Conservation (phyloP, 2,113 vertebrate genomes). For the Salminus brasiliensis region DNA sequence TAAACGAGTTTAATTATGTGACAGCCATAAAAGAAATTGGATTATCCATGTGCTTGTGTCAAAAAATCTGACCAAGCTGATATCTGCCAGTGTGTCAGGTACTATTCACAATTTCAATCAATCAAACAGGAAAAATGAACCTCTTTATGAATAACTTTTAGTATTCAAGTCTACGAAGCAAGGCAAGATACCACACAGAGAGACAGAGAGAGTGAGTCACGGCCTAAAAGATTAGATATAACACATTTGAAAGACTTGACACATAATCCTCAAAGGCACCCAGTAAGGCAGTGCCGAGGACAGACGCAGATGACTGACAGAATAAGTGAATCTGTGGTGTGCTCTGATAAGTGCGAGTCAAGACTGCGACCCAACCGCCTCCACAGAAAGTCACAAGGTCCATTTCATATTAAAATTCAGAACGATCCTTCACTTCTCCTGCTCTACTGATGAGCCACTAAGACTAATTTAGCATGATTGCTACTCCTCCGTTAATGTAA, state of each 20-base stretch:
- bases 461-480: slow-evolving; percentile 51
- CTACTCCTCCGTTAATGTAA: slow-evolving; percentile 51
- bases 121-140: no score
- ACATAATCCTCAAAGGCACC: background rate
- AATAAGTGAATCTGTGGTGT: slow-evolving; percentile 11
- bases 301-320: background rate
- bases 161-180: background rate
- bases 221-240: slow-evolving; percentile 2
- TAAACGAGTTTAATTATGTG: no score
- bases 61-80: no score
- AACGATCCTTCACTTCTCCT: slow-evolving; percentile 26
- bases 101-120: no score
- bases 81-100: no score
- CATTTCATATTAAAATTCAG: slow-evolving; percentile 46
- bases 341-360: slow-evolving; percentile 24
- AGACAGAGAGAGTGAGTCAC: background rate
- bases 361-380: slow-evolving; percentile 17
- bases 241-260: background rate
- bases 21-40: no score
- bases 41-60: no score
- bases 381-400: slow-evolving; percentile 26
- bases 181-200: no score
- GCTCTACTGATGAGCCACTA: slow-evolving; percentile 41
- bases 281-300: background rate
- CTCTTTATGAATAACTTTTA: background rate